Evolutionary conservation across 2,797 vertebrate genomes (phyloP).

Genomic region (Sphenopsis melanotis): DNA sequence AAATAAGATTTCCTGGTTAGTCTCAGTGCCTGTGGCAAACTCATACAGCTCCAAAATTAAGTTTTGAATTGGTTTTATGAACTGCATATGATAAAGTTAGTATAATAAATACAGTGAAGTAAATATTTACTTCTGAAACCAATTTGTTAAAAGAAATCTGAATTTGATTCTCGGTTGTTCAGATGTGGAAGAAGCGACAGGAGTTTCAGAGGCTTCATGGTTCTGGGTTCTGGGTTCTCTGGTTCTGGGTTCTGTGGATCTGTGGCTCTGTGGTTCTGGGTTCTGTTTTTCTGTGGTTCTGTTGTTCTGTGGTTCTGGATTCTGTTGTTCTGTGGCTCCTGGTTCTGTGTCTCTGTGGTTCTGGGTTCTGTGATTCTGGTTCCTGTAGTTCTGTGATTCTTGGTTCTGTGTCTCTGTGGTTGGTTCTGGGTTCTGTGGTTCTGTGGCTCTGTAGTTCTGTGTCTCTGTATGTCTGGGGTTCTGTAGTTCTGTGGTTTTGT

Average conservation of each 20-base stretch:
- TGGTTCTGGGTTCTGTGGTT: too few species aligned
- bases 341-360: background rate
- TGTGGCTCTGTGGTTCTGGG: too few species aligned
- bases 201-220: background rate
- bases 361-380: too few species aligned
- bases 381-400: too few species aligned
- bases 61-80: background rate
- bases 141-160: background rate
- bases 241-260: too few species aligned
- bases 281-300: too few species aligned
- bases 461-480: too few species aligned
- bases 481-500: too few species aligned
- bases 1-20: background rate
- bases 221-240: background rate
- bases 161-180: background rate
- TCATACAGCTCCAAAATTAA: background rate
- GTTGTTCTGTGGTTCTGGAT: background rate
- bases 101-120: background rate
- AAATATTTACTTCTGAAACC: background rate
- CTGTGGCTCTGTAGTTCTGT: too few species aligned
- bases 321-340: background rate
- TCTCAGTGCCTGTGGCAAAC: background rate
- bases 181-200: background rate
- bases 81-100: background rate
- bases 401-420: too few species aligned